Percentiles rank a stretch among this genome's conserved stretches.
Evolutionary conservation across 2,797 vertebrate species (phyloP).

Genomic region (Danionella dracula): DNA sequence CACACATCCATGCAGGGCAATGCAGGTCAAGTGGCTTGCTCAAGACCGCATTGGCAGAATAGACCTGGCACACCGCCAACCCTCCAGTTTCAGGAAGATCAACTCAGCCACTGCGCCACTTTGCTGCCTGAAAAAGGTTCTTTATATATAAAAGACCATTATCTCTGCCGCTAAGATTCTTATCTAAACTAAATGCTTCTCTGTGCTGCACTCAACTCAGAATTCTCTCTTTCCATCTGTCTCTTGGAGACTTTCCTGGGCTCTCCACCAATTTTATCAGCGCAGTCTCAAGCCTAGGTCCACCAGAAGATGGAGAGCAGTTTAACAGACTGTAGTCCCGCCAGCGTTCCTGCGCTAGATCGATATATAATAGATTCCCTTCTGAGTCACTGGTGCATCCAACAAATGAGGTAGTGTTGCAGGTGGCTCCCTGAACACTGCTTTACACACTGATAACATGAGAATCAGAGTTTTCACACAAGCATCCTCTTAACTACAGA

Average conservation of each 20-base stretch:
- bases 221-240: neutral
- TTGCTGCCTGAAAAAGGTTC: too few relatives aligned
- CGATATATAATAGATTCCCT: constrained; percentile 60
- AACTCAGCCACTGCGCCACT: too few relatives aligned
- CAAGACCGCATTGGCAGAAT: too few relatives aligned
- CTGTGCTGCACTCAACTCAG: too few relatives aligned
- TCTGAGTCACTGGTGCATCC: constrained; percentile 49
- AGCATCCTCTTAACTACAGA: neutral
- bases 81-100: too few relatives aligned
- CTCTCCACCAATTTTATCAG: neutral
- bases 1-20: too few relatives aligned
- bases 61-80: too few relatives aligned
- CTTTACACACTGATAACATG: constrained; percentile 13
- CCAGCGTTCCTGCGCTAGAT: constrained; percentile 52
- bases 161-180: too few relatives aligned
- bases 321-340: constrained; percentile 53
- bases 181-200: too few relatives aligned
- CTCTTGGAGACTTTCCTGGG: neutral
- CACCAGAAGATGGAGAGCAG: constrained; percentile 37
- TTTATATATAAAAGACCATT: too few relatives aligned
- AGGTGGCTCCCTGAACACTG: constrained; percentile 42
- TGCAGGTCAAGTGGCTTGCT: too few relatives aligned
- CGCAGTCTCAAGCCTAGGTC: neutral
- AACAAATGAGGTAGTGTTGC: constrained; percentile 49
- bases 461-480: neutral